Evolutionary conservation across 2,797 vertebrate species (phyloP), one percentile per base, ranked within the genome.

Genomic region (Catostomus latipinnis): DNA sequence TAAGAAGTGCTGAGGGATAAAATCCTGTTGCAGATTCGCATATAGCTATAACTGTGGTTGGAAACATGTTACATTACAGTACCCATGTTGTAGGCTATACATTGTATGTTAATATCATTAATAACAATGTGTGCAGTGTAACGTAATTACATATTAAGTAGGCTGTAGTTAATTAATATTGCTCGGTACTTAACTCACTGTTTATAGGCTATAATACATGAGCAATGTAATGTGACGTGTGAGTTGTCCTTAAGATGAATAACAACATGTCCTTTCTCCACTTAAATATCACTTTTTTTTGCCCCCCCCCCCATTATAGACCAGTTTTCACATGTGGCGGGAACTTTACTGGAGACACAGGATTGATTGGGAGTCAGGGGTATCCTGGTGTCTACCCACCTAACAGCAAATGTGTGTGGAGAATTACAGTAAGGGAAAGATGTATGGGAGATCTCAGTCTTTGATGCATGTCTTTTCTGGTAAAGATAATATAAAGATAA

Each of bases 401-500:
- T 62, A 96, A 95, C 89, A 95, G 92, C 92, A 96, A 94, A 90
- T 96, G 95, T 79, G 94, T 95, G 79, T 96, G 95, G 95, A 96
- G 93, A 92, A 96, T 96, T 90, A 96, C 94, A 89, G 95, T 96
- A 94, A 94, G 95, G 52, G 60, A 48, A n/a, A 60, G 45, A 54
- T 48, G 49, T 12, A 18, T 57, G 66, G 58, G 71, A 62, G 43
- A 34, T 57, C 4, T 56, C 4, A 13, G 8, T 49, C 61, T 69
- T 45, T 34, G 65, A 4, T 52, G 22, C 57, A 49, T 13, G 34
- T 13, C 10, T 16, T 62, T 34, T 22, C 5, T 71, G 34, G 62
- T 8, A 52, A 63, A 62, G 13, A 8, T n/a, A 50, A 52, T 67
- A 34, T 8, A 52, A 63, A 62, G 13, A 8, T n/a, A 50, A 52